Percentiles rank a stretch among this genome's conserved stretches.
Evolutionary conservation across 2,888 invertebrate genomes (phyloP).

Genomic region (Nephrotoma flavescens): DNA sequence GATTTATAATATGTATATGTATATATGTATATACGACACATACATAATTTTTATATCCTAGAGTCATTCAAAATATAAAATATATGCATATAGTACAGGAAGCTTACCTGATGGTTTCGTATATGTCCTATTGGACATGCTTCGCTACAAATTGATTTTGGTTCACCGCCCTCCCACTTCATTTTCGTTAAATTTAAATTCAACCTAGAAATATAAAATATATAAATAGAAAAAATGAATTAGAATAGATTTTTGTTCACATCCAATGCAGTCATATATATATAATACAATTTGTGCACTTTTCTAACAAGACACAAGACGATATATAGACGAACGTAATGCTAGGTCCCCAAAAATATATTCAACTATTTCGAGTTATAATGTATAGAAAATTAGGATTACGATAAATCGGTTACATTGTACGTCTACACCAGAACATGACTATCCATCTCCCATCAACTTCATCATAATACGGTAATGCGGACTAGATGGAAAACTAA

Average conservation of each 20-base stretch:
- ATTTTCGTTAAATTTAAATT: conserved; percentile 32
- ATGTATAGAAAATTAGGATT: no score
- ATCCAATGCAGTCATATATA: background rate
- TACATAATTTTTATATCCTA: background rate
- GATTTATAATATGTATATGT: no score
- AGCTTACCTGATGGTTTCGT: conserved; percentile 37
- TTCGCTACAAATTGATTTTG: conserved; percentile 45
- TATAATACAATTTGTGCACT: background rate
- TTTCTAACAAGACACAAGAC: background rate
- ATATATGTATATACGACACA: no score
- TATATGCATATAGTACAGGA: background rate
- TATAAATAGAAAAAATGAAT: background rate
- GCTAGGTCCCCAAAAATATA: no score
- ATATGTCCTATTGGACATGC: conserved; percentile 44
- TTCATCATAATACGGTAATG: background rate
- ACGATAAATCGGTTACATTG: background rate
- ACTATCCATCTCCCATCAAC: background rate
- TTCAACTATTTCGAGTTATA: no score
- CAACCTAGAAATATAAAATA: conserved; percentile 23
- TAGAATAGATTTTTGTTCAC: background rate
- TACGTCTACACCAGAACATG: background rate
- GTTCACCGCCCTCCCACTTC: conserved; percentile 33
- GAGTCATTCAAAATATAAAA: background rate
- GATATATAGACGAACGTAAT: background rate
- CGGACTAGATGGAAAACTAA: background rate